A percentile compares a stretch with the other conserved stretches of the same genome.
Conservation (phyloP, 2,888 invertebrate species). For the Lasioglossum figueresi region DNA sequence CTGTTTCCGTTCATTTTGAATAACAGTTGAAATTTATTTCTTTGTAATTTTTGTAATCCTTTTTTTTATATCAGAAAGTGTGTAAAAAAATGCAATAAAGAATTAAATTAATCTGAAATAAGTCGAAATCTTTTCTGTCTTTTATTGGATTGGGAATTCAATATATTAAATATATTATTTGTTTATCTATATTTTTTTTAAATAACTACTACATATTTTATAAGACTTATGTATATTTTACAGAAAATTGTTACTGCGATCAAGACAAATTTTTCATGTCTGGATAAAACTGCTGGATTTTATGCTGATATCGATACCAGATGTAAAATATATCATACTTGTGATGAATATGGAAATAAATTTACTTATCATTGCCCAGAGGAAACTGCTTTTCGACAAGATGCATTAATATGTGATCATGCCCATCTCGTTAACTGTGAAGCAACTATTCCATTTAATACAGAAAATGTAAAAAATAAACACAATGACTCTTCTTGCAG, state of each 20-base stretch:
- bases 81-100: neutral
- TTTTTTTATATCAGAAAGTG: neutral
- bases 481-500: slow-evolving; percentile 1
- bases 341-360: slow-evolving; percentile 81
- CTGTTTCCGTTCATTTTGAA: neutral
- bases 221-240: slow-evolving; percentile 18
- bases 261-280: slow-evolving; percentile 75
- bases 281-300: slow-evolving; percentile 74
- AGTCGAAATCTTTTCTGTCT: neutral
- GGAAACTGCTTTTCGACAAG: slow-evolving; percentile 80
- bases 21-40: too few species aligned
- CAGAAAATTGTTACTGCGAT: slow-evolving; percentile 75
- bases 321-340: slow-evolving; percentile 79
- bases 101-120: neutral
- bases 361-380: slow-evolving; percentile 80
- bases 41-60: neutral
- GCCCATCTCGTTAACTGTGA: slow-evolving; percentile 79
- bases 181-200: neutral
- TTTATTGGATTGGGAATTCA: neutral
- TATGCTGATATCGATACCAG: slow-evolving; percentile 77
- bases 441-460: slow-evolving; percentile 18
- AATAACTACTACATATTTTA: neutral
- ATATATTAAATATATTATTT: neutral
- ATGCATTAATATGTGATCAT: slow-evolving; percentile 80
- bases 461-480: slow-evolving; percentile 3